Evolutionary conservation across 2,113 vertebrate genomes (phyloP), one percentile per base, ranked within the genome.

Genomic region (Aythya baeri): DNA sequence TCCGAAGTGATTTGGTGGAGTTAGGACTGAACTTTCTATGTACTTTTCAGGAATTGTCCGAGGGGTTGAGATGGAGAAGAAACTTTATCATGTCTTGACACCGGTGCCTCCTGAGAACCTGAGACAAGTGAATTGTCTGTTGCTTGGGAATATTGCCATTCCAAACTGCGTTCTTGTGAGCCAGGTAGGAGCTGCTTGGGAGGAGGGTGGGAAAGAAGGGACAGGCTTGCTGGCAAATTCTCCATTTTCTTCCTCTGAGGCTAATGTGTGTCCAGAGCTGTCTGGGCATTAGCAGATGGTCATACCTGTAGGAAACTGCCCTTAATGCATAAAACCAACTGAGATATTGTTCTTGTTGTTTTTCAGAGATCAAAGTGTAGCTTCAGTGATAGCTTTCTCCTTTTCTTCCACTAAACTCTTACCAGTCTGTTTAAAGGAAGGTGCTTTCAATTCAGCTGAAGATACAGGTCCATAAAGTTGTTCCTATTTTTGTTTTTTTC

Each of bases 111-210:
- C 99, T 0, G 96, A 98, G 20, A 82, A 96, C 58, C 97, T 99
- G 4, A 95, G 98, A 21, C 91, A 95, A 0, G 99, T 99, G 88
- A 99, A 99, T 46, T 99, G 99, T 83, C 97, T 99, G 57, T 98
- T 99, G 5, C 92, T 99, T 2, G 99, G 99, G 3, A 98, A 96
- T 4, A 70, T 99, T 1, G 91, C 98, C 2, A 38, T 99, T 34
- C 99, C 99, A 1, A 98, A 98, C 34, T 98, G 98, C 15, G 57
- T 99, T 79, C 88, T 99, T 46, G 98, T 98, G 59, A 91, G 96
- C 67, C 99, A 99, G 99, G 99, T 99, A 94, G 96, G 98, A 58
- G 22, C 13, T 14, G 27, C 7, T 3, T 0, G 0, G 34, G 17
- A 8, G 14, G 43, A 27, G 29, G 17, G 13, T 11, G 32, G 59